Evolutionary conservation across 2,888 invertebrate genomes (phyloP).

Genomic region (Spodoptera exigua): DNA sequence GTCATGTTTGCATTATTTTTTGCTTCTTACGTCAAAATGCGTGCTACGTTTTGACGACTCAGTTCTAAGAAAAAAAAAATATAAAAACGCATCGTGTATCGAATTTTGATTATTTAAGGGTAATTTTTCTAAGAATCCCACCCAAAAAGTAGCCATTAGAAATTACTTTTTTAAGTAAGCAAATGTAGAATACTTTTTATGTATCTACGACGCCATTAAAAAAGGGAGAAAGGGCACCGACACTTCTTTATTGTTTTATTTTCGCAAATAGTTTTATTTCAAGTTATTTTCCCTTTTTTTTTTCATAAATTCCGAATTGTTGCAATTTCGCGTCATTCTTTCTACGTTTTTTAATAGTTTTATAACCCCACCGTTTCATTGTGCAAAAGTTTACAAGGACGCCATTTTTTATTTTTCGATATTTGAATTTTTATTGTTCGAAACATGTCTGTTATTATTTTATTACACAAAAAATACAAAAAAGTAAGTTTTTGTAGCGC

Average conservation of each 20-base stretch:
- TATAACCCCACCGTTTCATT: constrained; percentile 61
- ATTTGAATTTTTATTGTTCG: constrained; percentile 46
- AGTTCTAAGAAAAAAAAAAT: constrained; percentile 32
- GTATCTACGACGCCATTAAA: no score
- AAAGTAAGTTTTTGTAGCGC: constrained; percentile 62
- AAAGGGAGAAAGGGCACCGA: no score
- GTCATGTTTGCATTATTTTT: constrained; percentile 8
- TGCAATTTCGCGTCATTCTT: constrained; percentile 54
- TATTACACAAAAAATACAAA: constrained; percentile 51
- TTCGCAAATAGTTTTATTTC: constrained; percentile 38
- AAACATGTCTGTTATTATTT: constrained; percentile 60
- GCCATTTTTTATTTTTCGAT: constrained; percentile 55
- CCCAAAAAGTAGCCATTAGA: not conserved
- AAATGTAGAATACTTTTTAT: no score
- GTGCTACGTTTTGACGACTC: constrained; percentile 5
- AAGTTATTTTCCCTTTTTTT: constrained; percentile 24
- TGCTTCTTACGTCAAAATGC: constrained; percentile 1
- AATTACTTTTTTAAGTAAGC: not conserved
- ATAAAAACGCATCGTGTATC: constrained; percentile 23
- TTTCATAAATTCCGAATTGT: constrained; percentile 14
- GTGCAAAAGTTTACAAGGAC: constrained; percentile 63
- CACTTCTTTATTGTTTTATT: not conserved
- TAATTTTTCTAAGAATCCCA: constrained; percentile 1
- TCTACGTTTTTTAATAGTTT: constrained; percentile 60
- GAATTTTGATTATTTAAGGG: constrained; percentile 24